Percentiles rank a stretch among this genome's conserved stretches.
phyloP scores from a whole-genome alignment of 2,113 vertebrate genomes.

The Notiomystis cincta region DNA sequence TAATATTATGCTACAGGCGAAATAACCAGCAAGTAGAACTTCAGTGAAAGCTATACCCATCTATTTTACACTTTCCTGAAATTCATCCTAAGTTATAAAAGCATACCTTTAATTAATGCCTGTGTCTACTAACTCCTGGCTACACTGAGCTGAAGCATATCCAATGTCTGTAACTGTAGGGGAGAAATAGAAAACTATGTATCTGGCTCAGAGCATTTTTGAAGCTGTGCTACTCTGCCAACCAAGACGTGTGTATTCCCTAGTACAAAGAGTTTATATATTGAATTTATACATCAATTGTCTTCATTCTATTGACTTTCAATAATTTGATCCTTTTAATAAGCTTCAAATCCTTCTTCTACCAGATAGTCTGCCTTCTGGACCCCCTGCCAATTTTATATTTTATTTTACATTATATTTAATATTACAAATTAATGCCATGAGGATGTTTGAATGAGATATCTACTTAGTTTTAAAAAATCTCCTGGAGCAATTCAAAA shows the following conservation, averaged over 20 bases:
- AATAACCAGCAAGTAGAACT: background rate
- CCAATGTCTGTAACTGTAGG: background rate
- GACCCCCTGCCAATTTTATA: background rate
- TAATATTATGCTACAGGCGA: background rate
- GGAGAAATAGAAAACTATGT: background rate
- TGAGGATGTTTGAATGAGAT: conserved; percentile 29
- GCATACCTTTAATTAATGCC: background rate
- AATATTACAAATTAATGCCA: conserved; percentile 15
- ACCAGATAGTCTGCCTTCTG: background rate
- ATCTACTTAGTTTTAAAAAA: background rate
- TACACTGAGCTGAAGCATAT: background rate
- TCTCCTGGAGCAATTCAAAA: conserved; percentile 5
- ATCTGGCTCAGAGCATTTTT: background rate
- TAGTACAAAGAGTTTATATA: background rate
- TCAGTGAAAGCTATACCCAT: background rate
- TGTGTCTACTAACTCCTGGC: background rate
- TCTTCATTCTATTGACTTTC: background rate
- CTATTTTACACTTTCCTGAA: background rate
- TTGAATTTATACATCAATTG: background rate
- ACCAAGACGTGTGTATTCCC: background rate
- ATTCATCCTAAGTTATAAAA: background rate
- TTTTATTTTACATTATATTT: background rate
- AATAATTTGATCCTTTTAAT: background rate
- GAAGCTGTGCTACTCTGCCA: background rate
- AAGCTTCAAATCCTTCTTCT: background rate